Percentiles rank a stretch among this genome's conserved stretches.
Conservation (phyloP, 2,888 invertebrate genomes). For the Coelopa pilipes region DNA sequence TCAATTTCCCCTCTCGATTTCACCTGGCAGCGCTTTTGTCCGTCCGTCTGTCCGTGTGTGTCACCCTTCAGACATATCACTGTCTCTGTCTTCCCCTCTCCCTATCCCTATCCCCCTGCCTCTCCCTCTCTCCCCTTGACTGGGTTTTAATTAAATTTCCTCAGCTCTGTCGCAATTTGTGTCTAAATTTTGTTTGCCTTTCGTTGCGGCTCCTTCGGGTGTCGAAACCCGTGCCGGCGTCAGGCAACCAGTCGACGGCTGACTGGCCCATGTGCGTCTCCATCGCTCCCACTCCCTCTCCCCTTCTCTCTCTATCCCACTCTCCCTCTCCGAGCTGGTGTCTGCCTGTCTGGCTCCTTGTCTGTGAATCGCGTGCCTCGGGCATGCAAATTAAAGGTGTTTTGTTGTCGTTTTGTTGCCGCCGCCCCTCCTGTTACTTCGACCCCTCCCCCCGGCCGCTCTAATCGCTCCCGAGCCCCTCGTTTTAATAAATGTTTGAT, state of each 20-base stretch:
- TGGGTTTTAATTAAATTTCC: neutral
- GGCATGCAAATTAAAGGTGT: constrained; percentile 38
- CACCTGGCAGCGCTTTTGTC: neutral
- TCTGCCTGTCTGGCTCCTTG: neutral
- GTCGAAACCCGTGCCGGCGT: neutral
- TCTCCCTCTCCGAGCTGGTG: neutral
- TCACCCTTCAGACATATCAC: neutral
- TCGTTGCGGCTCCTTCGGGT: neutral
- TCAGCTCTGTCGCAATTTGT: too few relatives aligned
- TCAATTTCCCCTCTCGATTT: too few relatives aligned
- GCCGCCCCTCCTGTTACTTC: too few relatives aligned
- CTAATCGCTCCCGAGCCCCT: neutral
- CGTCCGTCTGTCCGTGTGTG: neutral
- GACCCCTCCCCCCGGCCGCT: too few relatives aligned
- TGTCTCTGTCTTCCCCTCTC: neutral
- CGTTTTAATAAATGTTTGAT: constrained; percentile 46
- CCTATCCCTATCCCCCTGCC: neutral
- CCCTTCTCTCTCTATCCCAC: neutral
- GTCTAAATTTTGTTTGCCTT: neutral
- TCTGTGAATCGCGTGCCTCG: constrained; percentile 28
- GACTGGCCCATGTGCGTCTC: neutral
- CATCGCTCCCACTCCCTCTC: neutral
- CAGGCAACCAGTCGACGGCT: neutral
- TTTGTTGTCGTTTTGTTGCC: neutral
- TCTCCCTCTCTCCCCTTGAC: neutral